Evolutionary conservation across 2,888 invertebrate genomes (phyloP).

Genomic region (Entomobrya multifasciata): DNA sequence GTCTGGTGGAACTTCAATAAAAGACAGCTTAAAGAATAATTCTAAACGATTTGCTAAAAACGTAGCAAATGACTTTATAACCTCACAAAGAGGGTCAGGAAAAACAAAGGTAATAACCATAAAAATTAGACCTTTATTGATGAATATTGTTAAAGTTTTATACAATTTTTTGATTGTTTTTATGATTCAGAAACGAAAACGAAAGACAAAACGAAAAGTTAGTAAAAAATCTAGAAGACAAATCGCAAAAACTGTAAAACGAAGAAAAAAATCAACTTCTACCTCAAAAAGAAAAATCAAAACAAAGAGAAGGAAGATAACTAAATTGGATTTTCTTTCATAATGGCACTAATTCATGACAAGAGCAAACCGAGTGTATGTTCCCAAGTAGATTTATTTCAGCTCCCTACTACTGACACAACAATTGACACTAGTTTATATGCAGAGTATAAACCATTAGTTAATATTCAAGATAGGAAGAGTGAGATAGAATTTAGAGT

Average conservation of each 20-base stretch:
- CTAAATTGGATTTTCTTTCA: conserved; percentile 61
- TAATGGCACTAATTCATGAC: conserved; percentile 70
- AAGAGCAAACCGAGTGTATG: too few relatives aligned
- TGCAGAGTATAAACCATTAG: conserved; percentile 73
- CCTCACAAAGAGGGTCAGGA: neutral
- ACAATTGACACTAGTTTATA: conserved; percentile 69
- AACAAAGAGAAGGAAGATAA: neutral
- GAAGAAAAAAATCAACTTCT: neutral
- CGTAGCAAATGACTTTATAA: neutral
- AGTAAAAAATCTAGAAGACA: neutral
- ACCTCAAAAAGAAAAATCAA: neutral
- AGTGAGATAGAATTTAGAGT: conserved; percentile 73
- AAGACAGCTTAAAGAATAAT: conserved; percentile 4
- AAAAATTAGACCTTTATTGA: too few relatives aligned
- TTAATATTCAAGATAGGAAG: conserved; percentile 65
- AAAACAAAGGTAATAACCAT: neutral
- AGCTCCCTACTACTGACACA: conserved; percentile 69
- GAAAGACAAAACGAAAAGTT: neutral
- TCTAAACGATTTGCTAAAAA: conserved; percentile 32
- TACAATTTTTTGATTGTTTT: neutral
- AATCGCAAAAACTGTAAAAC: neutral
- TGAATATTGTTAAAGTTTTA: neutral
- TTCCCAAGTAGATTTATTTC: conserved; percentile 69
- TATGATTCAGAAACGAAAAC: neutral
- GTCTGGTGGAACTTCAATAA: neutral